Base-by-base conservation (phyloP, 2,888 invertebrate genomes). In the Aporophyla lueneburgensis region DNA sequence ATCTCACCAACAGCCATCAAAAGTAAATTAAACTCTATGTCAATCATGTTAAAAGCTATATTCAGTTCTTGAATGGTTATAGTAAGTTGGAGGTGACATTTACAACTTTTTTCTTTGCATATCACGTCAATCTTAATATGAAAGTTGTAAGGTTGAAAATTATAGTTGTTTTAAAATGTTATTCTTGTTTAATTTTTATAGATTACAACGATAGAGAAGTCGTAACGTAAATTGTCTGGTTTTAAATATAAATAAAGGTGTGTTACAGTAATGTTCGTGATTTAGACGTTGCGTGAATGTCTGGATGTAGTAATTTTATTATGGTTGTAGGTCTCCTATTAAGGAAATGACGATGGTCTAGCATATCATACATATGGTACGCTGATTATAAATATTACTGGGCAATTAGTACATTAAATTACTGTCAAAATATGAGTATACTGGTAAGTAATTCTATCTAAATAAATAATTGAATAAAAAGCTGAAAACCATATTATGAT, bases 191-290 rank as follows among this genome's bases (percentile, higher is more conserved):
- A 83, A 87, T 86, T 88, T 87, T 91, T 90, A 90, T 89, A 91
- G 92, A 92, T 92, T 87, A 86, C 76, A 80, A 80, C 86, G 91
- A 92, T 91, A 91, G 87, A 86, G 85, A 81, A 86, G 89, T 87
- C 88, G 92, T 92, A 91, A 90, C 83, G 89, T 89, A 91, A 91
- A 91, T 91, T 88, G 86, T 88, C 83, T 85, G 80, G 84, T 84
- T 86, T 88, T 76, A 74, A 81, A 80, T 74, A 77, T 83, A 80
- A 80, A 87, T 88, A 83, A 81, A 83, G 80, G 76, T 75, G 62
- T 87, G 88, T 81, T 78, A 56, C 72, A 70, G 86, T 66, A 53
- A 76, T 80, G 70, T 81, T 70, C 46, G 73, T 79, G 81, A 87
- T 81, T 86, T 75, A 71, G 83, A 77, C 69, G 63, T 83, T 85